Percentiles rank a stretch among this genome's conserved stretches.
These are phyloP conservation scores for Scaptomyza cyrtandrae DNA, from an alignment of 2,888 invertebrate genomes.

Conservation along the genomic window DNA sequence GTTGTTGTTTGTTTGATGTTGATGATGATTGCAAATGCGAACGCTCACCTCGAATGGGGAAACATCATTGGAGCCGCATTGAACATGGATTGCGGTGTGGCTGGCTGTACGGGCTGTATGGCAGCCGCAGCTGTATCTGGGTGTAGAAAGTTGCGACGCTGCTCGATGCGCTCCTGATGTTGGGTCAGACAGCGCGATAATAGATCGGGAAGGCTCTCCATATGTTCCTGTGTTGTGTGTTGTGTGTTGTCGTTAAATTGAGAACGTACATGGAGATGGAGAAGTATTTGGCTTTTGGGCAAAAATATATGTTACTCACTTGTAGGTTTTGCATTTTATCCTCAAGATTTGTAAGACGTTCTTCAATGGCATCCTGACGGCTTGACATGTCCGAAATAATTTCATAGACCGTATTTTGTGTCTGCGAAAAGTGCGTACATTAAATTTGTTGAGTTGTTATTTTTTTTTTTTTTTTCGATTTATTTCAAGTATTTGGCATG, in stretches of 20 bases:
- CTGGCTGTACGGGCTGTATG: conserved; percentile 83
- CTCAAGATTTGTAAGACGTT: conserved; percentile 96
- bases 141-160: conserved; percentile 93
- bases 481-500: background rate
- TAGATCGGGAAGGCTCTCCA: conserved; percentile 93
- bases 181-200: conserved; percentile 90
- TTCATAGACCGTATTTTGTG: conserved; percentile 98
- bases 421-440: conserved; percentile 86
- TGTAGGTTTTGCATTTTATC: conserved; percentile 94
- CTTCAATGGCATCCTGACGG: conserved; percentile 96
- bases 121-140: conserved; percentile 91
- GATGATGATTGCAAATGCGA: conserved; percentile 9
- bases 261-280: too few relatives aligned
- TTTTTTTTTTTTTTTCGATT: background rate
- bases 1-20: too few relatives aligned
- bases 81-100: conserved; percentile 85
- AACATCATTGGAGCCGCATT: conserved; percentile 85
- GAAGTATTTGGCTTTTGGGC: too few relatives aligned
- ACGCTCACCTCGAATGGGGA: conserved; percentile 87
- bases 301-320: conserved; percentile 83
- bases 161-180: conserved; percentile 92
- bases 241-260: too few relatives aligned
- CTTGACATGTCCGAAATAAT: conserved; percentile 98
- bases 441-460: background rate
- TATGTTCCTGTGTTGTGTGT: conserved; percentile 88